phyloP scores from a whole-genome alignment of 2,888 invertebrate species.

The Leptogaster cylindrica region DNA sequence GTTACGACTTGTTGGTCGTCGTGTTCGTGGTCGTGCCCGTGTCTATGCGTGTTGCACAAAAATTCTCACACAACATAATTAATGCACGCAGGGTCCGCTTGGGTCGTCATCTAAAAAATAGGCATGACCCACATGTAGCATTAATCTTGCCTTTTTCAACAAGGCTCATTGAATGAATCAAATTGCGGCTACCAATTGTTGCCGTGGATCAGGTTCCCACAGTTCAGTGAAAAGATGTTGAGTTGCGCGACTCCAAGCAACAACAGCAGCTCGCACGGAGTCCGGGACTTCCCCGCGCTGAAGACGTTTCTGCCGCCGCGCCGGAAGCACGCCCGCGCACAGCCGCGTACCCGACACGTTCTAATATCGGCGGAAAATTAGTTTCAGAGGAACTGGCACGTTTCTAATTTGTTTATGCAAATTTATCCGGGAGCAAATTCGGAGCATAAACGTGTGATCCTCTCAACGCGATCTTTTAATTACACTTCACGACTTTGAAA shows the following conservation, averaged over 20 bases:
- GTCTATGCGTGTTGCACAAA: conserved; percentile 1
- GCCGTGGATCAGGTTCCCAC: conserved; percentile 33
- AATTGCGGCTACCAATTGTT: conserved; percentile 46
- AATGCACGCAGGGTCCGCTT: conserved; percentile 13
- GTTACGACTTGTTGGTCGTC: background rate
- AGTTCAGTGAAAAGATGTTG: background rate
- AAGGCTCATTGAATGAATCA: conserved; percentile 44
- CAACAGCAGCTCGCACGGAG: conserved; percentile 8
- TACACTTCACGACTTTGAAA: background rate
- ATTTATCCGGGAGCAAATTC: background rate
- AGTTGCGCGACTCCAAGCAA: background rate
- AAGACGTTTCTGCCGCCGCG: background rate
- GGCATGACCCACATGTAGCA: conserved; percentile 30
- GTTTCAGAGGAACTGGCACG: background rate
- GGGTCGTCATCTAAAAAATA: conserved; percentile 5
- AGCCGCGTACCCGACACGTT: no score
- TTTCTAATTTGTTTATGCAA: conserved; percentile 14
- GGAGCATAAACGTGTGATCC: background rate
- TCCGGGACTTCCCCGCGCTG: no score
- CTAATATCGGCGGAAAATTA: background rate
- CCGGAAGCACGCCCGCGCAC: conserved; percentile 7
- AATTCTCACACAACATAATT: conserved; percentile 26
- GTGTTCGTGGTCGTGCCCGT: background rate
- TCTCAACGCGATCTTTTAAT: background rate
- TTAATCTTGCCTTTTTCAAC: conserved; percentile 16